Base-by-base conservation (phyloP, 2,888 invertebrate genomes). In the Apodemia duryi region DNA sequence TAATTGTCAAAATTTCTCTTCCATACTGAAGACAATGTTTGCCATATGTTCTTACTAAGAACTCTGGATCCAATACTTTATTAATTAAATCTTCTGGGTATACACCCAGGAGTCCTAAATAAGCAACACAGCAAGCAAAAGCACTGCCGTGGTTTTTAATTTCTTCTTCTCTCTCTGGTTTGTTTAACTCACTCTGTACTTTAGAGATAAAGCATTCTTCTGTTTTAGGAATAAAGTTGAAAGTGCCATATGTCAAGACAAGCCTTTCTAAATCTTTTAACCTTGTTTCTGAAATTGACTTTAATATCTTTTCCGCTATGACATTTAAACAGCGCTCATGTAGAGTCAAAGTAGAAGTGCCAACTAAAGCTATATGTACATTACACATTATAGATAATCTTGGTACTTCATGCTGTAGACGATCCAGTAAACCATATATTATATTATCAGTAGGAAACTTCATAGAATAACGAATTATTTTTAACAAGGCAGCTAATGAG, bases 211-310 rank as follows among this genome's bases (percentile, higher is more conserved):
- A 85, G 66, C 79, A 78, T 61, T 79, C 74, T 69, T 78, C 71
- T n/a, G 88, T 92, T 63, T 88, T 72, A 13, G 94, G 94, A 67
- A 84, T 81, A 65, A 90, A 92, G 78, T 95, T 93, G 71, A 95
- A 95, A 76, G 94, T 92, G 2, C 93, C 93, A 75, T 94, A 92
- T 0, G 93, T 91, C 68, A 95, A 89, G 3, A 94, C 82, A 9
- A 96, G 82, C 72, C 96, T 92, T 82, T 97, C 97, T 43, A 97
- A 84, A 77, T 97, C 97, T 83, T 97, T 97, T 0, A 96, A 62
- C 69, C 96, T 92, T 0, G 93, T 80, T 4, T 77, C 63, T 2
- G 86, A 69, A 0, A 95, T 77, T 41, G 93, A 83, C 2, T 80
- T 73, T 9, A 87, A 78, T 29, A 95, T 89, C 68, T 90, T 91